A percentile compares a stretch with the other conserved stretches of the same genome.
Conservation (phyloP, 2,797 vertebrate species). For the Lemur catta region DNA sequence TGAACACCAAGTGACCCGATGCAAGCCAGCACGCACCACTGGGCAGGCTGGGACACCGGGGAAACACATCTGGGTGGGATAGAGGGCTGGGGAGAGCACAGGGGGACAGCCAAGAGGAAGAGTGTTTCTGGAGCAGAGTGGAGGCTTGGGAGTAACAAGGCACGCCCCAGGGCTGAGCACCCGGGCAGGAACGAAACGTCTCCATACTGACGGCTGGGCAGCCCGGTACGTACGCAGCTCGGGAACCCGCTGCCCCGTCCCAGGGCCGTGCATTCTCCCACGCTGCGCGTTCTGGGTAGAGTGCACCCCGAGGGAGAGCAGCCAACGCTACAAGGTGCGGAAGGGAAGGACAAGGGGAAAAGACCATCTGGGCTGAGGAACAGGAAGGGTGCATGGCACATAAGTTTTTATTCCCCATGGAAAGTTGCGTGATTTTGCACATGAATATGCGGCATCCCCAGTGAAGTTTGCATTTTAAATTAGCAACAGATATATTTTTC, state of each 20-base stretch:
- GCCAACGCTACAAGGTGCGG: fast-evolving
- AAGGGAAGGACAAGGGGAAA: neutral
- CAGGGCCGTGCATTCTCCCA: no score
- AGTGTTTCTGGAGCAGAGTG: neutral
- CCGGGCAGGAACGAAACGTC: neutral
- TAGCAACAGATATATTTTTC: neutral
- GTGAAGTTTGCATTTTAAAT: neutral
- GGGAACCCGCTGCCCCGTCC: fast-evolving
- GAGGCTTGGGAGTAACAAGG: neutral
- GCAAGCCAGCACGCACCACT: neutral
- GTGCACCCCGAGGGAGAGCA: fast-evolving
- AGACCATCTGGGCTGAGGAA: fast-evolving
- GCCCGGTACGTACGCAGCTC: fast-evolving
- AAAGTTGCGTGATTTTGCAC: neutral
- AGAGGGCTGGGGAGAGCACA: neutral
- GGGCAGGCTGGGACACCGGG: neutral
- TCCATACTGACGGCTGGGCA: no score
- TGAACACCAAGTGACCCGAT: neutral
- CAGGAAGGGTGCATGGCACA: fast-evolving
- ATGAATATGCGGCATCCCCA: neutral
- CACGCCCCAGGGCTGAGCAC: neutral
- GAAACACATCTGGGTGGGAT: neutral
- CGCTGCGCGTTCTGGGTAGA: neutral
- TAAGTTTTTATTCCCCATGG: fast-evolving
- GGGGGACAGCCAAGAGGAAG: neutral